Percentiles rank a stretch among this genome's conserved stretches.
Conservation (phyloP, 2,797 vertebrate genomes). For the Gila robusta region DNA sequence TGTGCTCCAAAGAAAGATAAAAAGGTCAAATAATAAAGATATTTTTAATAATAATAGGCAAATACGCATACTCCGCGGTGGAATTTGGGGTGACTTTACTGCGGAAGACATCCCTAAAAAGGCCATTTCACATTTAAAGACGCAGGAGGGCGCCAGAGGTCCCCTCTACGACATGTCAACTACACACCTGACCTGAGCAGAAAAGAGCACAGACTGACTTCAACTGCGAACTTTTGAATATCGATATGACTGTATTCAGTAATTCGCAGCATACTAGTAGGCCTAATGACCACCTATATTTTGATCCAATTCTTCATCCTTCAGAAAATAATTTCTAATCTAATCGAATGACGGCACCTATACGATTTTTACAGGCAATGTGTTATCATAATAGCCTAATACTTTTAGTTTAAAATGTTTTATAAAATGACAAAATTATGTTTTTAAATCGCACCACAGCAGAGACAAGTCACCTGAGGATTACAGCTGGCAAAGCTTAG, state of each 20-base stretch:
- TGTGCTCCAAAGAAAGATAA: not conserved
- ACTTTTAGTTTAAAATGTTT: not conserved
- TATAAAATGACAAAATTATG: not conserved
- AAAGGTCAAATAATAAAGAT: not conserved
- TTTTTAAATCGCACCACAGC: not conserved
- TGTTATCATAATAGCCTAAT: not conserved
- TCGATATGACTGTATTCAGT: not conserved
- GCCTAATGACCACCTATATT: not conserved
- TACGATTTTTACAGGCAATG: not conserved
- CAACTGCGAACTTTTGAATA: not conserved
- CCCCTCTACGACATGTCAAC: not conserved
- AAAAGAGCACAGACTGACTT: constrained; percentile 1
- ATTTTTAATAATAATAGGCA: too few relatives aligned
- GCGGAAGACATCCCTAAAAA: not conserved
- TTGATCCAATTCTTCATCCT: not conserved
- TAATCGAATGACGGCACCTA: not conserved
- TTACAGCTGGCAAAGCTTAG: constrained; percentile 26
- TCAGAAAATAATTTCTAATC: not conserved
- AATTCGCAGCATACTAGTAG: not conserved
- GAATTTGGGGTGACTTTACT: not conserved
- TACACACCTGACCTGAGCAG: not conserved
- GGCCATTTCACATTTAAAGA: not conserved
- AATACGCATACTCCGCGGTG: not conserved
- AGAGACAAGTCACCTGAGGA: constrained; percentile 12
- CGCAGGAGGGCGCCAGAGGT: constrained; percentile 10